phyloP scores from a whole-genome alignment of 2,113 vertebrate species.

The human region GRCh38 chr14:43733001-43733500 shows the following conservation, averaged over 20 bases:
- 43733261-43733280: not conserved
- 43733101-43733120: not conserved
- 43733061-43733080: not conserved
- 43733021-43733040: not conserved
- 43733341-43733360: not conserved
- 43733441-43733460: accelerated
- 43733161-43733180: not conserved
- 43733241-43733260: not conserved
- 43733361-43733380: too few species aligned
- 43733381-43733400: accelerated
- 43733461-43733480: not conserved
- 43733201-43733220: not conserved
- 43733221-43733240: not conserved
- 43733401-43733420: accelerated
- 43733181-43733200: not conserved
- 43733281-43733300: not conserved
- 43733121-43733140: not conserved
- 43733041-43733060: not conserved
- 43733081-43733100: not conserved
- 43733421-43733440: accelerated
- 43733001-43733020: not conserved
- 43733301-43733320: not conserved
- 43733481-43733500: not conserved
- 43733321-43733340: not conserved
- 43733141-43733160: not conserved